phyloP scores from a whole-genome alignment of 1,140 invertebrate species.

The Ceratina japonica region DNA sequence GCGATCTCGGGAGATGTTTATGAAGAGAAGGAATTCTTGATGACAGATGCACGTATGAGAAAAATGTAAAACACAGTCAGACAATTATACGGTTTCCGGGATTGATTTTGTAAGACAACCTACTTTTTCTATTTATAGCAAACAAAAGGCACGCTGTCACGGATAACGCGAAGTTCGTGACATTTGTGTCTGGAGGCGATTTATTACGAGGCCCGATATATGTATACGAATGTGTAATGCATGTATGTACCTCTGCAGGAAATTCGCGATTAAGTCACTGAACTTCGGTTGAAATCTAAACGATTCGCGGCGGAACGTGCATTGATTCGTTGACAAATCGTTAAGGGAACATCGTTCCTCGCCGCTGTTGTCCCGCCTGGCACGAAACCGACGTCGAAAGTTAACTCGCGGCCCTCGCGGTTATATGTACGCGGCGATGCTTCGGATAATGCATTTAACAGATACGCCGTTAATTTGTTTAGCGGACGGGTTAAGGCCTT shows the following conservation, averaged over 20 bases:
- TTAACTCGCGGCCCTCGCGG: background rate
- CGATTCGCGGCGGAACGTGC: background rate
- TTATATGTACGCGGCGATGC: constrained; percentile 2
- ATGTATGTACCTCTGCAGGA: background rate
- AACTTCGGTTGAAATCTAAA: background rate
- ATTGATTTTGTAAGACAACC: constrained; percentile 67
- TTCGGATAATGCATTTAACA: constrained; percentile 6
- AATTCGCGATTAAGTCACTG: background rate
- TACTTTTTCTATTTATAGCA: constrained; percentile 69
- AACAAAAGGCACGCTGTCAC: constrained; percentile 56
- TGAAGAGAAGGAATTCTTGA: too few species aligned
- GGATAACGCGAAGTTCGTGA: constrained; percentile 51
- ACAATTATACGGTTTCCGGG: constrained; percentile 42
- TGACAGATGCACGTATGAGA: background rate
- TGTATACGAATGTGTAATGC: too few species aligned
- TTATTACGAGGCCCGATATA: constrained; percentile 3
- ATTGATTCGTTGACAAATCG: background rate
- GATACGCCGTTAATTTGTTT: constrained; percentile 9
- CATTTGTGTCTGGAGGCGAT: constrained; percentile 32
- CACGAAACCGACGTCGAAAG: background rate
- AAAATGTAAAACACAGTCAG: constrained; percentile 12
- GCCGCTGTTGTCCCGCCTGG: background rate
- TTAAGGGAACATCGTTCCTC: constrained; percentile 5
- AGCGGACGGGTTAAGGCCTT: background rate
- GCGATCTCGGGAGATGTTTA: background rate